Evolutionary conservation across 1,140 invertebrate species (phyloP).

Genomic region (Drosophila novamexicana): DNA sequence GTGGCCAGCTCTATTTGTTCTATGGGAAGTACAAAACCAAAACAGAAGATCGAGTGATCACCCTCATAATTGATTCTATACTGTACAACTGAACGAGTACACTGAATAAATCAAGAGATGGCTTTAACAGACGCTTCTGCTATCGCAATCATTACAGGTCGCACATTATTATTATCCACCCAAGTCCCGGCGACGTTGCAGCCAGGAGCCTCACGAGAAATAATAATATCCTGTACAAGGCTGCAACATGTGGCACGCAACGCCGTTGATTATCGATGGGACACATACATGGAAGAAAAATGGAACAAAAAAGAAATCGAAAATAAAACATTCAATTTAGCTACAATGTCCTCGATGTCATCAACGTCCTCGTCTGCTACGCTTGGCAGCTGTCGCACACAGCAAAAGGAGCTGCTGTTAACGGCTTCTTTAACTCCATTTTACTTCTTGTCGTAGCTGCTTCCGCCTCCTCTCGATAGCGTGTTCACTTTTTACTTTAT

Average conservation of each 20-base stretch:
- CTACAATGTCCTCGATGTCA: slow-evolving; percentile 47
- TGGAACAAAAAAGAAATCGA: slow-evolving; percentile 25
- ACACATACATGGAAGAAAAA: not conserved
- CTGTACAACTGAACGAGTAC: slow-evolving; percentile 5
- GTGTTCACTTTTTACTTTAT: slow-evolving; percentile 65
- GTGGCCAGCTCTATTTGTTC: slow-evolving; percentile 42
- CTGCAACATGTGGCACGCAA: slow-evolving; percentile 69
- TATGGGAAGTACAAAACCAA: slow-evolving; percentile 65
- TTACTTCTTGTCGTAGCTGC: slow-evolving; percentile 43
- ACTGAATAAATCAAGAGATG: slow-evolving; percentile 28
- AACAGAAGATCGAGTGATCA: slow-evolving; percentile 15
- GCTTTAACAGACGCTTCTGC: slow-evolving; percentile 49
- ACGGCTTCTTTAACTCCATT: slow-evolving; percentile 54
- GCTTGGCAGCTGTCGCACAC: slow-evolving; percentile 67
- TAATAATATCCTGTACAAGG: slow-evolving; percentile 74
- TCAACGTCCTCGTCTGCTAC: slow-evolving; percentile 23
- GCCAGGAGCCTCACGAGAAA: slow-evolving; percentile 41
- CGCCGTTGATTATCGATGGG: slow-evolving; percentile 56
- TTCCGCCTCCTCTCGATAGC: slow-evolving; percentile 26
- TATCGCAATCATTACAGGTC: slow-evolving; percentile 38
- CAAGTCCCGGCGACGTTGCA: slow-evolving; percentile 4
- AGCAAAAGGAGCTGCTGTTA: slow-evolving; percentile 44
- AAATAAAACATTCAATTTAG: slow-evolving; percentile 71
- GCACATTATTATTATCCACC: slow-evolving; percentile 13
- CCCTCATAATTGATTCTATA: slow-evolving; percentile 13